phyloP scores from a whole-genome alignment of 2,797 vertebrate species.

The Gastrophryne carolinensis region DNA sequence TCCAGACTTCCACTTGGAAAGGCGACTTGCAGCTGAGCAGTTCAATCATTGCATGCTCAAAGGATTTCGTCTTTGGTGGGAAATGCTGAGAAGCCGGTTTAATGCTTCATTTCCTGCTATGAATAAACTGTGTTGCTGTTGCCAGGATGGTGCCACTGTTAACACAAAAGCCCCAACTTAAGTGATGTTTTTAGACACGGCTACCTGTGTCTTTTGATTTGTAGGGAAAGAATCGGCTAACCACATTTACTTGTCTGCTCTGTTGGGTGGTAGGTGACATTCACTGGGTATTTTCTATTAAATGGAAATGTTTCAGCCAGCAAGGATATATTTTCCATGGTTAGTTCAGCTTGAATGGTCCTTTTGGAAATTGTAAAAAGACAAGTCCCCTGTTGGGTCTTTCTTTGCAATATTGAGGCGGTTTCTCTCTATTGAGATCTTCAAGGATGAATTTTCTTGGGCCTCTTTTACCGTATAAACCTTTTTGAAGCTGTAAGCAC shows the following conservation, averaged over 20 bases:
- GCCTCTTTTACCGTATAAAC: too few species aligned
- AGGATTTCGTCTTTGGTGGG: conserved; percentile 60
- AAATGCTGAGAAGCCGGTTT: conserved; percentile 58
- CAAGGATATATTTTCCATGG: background rate
- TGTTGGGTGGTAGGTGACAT: background rate
- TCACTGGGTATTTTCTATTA: background rate
- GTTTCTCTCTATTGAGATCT: too few species aligned
- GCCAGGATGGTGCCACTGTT: conserved; percentile 50
- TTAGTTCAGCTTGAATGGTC: background rate
- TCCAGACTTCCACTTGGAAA: conserved; percentile 59
- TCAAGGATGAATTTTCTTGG: too few species aligned
- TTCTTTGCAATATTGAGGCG: too few species aligned
- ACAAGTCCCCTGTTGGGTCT: too few species aligned
- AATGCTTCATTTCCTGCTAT: conserved; percentile 61
- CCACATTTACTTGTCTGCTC: background rate
- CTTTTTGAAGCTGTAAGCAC: too few species aligned
- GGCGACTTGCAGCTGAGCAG: conserved; percentile 59
- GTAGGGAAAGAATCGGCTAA: background rate
- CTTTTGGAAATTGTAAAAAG: too few species aligned
- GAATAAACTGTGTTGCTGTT: conserved; percentile 59
- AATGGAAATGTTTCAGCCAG: background rate
- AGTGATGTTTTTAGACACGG: conserved; percentile 2
- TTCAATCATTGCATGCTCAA: conserved; percentile 54
- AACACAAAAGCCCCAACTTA: conserved; percentile 3
- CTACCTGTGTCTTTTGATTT: conserved; percentile 12